Evolutionary conservation across 2,888 invertebrate genomes (phyloP).

Genomic region (Drosophila anomelani): DNA sequence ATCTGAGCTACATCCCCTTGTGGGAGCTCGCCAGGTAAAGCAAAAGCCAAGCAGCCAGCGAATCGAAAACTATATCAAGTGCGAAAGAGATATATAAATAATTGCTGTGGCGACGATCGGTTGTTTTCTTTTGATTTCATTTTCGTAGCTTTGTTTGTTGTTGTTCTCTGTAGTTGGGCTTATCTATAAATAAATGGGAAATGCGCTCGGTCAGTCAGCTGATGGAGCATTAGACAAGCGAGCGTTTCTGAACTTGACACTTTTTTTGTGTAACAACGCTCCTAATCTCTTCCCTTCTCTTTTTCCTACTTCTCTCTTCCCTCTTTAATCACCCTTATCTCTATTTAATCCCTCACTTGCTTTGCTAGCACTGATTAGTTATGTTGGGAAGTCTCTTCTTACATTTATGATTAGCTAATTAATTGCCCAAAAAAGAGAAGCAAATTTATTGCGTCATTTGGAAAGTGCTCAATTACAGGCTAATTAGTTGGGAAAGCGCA

Average conservation of each 20-base stretch:
- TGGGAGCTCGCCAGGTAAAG: constrained; percentile 7
- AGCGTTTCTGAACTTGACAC: constrained; percentile 54
- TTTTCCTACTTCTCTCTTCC: not conserved
- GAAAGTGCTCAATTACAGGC: constrained; percentile 69
- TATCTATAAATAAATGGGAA: constrained; percentile 55
- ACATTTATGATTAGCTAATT: constrained; percentile 65
- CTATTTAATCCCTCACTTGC: constrained; percentile 1
- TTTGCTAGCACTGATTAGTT: constrained; percentile 38
- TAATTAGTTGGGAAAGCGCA: constrained; percentile 57
- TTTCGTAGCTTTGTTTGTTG: constrained; percentile 21
- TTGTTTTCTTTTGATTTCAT: constrained; percentile 25
- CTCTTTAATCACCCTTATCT: not conserved
- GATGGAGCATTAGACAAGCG: constrained; percentile 46
- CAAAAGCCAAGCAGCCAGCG: constrained; percentile 4
- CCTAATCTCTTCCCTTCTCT: not conserved
- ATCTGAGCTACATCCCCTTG: constrained; percentile 84
- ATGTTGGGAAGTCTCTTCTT: constrained; percentile 19
- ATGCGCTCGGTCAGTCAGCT: constrained; percentile 45
- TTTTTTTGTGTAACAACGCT: constrained; percentile 7
- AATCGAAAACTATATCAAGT: constrained; percentile 15
- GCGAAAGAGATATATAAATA: not conserved
- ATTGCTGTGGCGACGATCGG: constrained; percentile 14
- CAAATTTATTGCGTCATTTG: constrained; percentile 53
- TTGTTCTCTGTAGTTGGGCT: no score
- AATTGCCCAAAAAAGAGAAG: constrained; percentile 64